Conservation (phyloP, 2,797 vertebrate species). For the Sternarchorhynchus goeldii region DNA sequence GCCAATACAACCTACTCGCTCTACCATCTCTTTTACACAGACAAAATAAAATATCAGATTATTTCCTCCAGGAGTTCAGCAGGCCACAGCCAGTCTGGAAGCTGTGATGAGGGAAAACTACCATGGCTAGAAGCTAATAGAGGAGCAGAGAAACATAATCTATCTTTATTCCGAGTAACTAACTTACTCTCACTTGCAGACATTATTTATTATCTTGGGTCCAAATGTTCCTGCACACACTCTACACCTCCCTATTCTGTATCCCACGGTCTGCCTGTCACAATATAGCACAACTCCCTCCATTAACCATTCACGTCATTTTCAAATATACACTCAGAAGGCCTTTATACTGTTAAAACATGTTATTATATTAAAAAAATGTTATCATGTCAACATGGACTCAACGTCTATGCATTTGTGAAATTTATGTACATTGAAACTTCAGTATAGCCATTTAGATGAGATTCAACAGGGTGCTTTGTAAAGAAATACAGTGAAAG, state of each 20-base stretch:
- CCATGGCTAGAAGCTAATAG: conserved; percentile 12
- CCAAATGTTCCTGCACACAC: conserved; percentile 29
- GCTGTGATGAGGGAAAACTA: not conserved
- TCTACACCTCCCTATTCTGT: conserved; percentile 10
- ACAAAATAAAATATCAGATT: conserved; percentile 40
- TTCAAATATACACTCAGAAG: not conserved
- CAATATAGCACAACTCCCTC: not conserved
- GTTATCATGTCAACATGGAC: not conserved
- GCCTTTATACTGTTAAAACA: not conserved
- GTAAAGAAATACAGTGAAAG: too few species aligned
- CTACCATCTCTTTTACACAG: conserved; percentile 8
- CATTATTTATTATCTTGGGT: conserved; percentile 15
- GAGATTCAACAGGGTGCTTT: too few species aligned
- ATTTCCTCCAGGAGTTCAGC: conserved; percentile 36
- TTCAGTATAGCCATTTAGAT: too few species aligned
- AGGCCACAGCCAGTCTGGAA: conserved; percentile 25
- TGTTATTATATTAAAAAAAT: too few species aligned
- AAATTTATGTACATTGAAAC: not conserved
- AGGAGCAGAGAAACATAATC: not conserved
- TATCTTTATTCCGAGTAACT: not conserved
- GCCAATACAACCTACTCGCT: conserved; percentile 3
- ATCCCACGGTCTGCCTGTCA: conserved; percentile 17
- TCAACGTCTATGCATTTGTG: not conserved
- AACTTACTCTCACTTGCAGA: conserved; percentile 17
- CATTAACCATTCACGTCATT: not conserved